Percentiles rank a stretch among this genome's conserved stretches.
Evolutionary conservation across 2,797 vertebrate species (phyloP).

Genomic region (Amblyopsis hoosieri): DNA sequence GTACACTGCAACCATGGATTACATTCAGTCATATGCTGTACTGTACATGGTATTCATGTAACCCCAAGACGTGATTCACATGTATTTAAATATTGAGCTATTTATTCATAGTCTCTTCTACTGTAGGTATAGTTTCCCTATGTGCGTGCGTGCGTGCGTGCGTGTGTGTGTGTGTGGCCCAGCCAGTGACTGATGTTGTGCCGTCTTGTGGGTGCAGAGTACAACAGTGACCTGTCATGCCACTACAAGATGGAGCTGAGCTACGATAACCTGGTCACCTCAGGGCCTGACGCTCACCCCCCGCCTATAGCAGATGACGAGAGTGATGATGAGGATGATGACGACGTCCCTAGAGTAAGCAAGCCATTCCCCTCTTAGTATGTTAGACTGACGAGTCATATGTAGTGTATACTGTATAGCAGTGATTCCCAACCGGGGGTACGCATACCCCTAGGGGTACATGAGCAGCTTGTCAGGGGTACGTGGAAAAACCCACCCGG

Average conservation of each 20-base stretch:
- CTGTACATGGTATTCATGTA: no score
- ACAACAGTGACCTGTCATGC: constrained; percentile 93
- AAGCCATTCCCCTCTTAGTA: not conserved
- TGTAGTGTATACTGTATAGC: no score
- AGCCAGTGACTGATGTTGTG: constrained; percentile 25
- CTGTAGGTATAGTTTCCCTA: not conserved
- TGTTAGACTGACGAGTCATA: no score
- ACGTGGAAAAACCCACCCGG: no score
- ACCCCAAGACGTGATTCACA: no score
- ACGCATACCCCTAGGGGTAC: no score
- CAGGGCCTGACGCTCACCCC: constrained; percentile 91
- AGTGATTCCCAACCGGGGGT: no score
- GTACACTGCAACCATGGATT: no score
- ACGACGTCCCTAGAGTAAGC: constrained; percentile 91
- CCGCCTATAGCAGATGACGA: constrained; percentile 95
- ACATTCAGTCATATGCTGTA: no score
- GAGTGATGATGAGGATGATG: constrained; percentile 95
- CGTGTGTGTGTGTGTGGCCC: constrained; percentile 14
- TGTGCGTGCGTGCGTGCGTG: not conserved
- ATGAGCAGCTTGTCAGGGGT: no score
- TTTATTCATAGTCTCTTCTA: no score
- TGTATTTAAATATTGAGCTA: no score
- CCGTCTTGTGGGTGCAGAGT: constrained; percentile 79
- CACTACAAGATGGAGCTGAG: constrained; percentile 95
- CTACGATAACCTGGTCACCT: constrained; percentile 95